Evolutionary conservation across 2,888 invertebrate genomes (phyloP).

Genomic region (Micoletzkya japonica): DNA sequence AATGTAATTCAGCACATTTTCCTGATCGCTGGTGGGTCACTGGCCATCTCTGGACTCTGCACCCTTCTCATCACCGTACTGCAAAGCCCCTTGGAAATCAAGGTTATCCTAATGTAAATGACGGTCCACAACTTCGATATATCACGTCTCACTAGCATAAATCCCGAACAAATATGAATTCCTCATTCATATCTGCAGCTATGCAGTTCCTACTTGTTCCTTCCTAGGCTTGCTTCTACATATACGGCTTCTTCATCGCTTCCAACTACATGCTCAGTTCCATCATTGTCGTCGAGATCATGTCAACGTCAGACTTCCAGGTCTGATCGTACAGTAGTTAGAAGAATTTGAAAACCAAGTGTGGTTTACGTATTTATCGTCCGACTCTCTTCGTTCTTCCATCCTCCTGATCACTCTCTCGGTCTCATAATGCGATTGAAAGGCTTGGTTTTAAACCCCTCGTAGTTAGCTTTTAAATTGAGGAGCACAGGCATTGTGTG

Average conservation of each 20-base stretch:
- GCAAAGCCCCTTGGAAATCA: neutral
- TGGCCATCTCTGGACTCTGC: neutral
- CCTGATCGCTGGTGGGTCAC: slow-evolving; percentile 13
- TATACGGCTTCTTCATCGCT: slow-evolving; percentile 25
- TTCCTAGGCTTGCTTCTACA: neutral
- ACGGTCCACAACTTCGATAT: neutral
- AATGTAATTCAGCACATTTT: slow-evolving; percentile 27
- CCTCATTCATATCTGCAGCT: too few relatives aligned
- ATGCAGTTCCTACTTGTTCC: neutral
- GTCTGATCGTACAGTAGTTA: neutral
- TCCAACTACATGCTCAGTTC: slow-evolving; percentile 3
- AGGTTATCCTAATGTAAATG: slow-evolving; percentile 2
- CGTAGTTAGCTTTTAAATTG: too few relatives aligned
- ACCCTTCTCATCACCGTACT: neutral
- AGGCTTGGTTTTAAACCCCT: too few relatives aligned
- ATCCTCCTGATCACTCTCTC: too few relatives aligned
- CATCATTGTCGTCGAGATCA: slow-evolving; percentile 13
- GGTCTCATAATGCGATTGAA: too few relatives aligned
- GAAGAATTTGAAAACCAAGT: neutral
- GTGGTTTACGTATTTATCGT: neutral
- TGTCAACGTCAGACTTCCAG: slow-evolving; percentile 16
- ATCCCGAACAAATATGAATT: too few relatives aligned
- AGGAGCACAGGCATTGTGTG: too few relatives aligned
- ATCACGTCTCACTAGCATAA: too few relatives aligned
- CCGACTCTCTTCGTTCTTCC: too few relatives aligned